A percentile compares a stretch with the other conserved stretches of the same genome.
Evolutionary conservation across 2,113 vertebrate genomes (phyloP).

Genomic region (Protomyctophum bolini): DNA sequence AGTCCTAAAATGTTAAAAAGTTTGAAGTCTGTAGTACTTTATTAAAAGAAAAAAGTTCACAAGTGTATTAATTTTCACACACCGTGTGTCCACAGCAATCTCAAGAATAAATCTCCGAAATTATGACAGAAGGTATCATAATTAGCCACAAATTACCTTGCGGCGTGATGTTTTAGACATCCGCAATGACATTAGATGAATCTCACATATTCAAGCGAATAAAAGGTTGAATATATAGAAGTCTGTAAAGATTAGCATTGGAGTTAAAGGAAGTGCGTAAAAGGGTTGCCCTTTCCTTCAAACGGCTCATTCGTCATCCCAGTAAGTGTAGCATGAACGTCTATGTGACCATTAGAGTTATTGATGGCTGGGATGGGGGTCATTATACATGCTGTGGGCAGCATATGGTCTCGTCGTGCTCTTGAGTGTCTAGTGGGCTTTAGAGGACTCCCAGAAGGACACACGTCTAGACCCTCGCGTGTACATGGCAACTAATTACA

Average conservation of each 20-base stretch:
- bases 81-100: constrained; percentile 18
- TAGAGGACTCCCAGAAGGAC: constrained; percentile 57
- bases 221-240: neutral
- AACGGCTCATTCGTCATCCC: constrained; percentile 67
- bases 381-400: constrained; percentile 76
- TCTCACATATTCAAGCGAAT: neutral
- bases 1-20: neutral
- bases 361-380: constrained; percentile 74
- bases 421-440: constrained; percentile 55
- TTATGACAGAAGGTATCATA: neutral
- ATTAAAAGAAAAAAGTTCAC: constrained; percentile 10
- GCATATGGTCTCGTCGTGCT: constrained; percentile 66
- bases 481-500: constrained; percentile 38
- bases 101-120: neutral
- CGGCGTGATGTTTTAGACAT: neutral
- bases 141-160: constrained; percentile 2
- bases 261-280: constrained; percentile 41
- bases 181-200: neutral
- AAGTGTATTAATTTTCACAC: constrained; percentile 42
- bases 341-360: constrained; percentile 75
- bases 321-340: constrained; percentile 74
- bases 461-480: constrained; percentile 24
- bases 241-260: neutral
- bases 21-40: neutral
- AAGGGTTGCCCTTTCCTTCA: constrained; percentile 60